Evolutionary conservation across 2,888 invertebrate species (phyloP).

Genomic region (Synanthedon andrenaeformis): DNA sequence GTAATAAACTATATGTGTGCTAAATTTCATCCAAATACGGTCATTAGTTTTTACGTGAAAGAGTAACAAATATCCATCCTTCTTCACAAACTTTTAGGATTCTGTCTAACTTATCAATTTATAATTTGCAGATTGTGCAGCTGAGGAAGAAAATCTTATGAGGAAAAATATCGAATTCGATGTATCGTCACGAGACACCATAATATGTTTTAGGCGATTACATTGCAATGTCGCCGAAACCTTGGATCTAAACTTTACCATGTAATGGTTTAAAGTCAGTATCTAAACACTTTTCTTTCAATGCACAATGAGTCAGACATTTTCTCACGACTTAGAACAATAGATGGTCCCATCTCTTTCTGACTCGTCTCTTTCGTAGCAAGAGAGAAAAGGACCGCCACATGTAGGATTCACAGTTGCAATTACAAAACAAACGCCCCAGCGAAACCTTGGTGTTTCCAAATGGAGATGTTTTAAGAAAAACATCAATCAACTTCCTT

Average conservation of each 20-base stretch:
- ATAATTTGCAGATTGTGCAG: no score
- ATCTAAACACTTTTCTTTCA: background rate
- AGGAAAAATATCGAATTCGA: no score
- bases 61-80: no score
- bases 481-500: constrained; percentile 18
- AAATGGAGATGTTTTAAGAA: constrained; percentile 17
- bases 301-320: constrained; percentile 29
- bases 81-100: no score
- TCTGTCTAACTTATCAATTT: no score
- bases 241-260: background rate
- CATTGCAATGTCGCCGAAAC: background rate
- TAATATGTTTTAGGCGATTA: no score
- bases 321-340: constrained; percentile 46
- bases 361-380: constrained; percentile 1
- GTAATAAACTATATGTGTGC: no score
- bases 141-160: no score
- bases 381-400: background rate
- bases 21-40: no score
- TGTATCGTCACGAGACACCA: no score
- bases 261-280: background rate
- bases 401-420: constrained; percentile 14
- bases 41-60: no score
- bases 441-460: constrained; percentile 17
- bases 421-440: constrained; percentile 11
- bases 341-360: constrained; percentile 17